These are phyloP conservation scores for Andrena flavipes DNA, from an alignment of 2,888 invertebrate species.

Conservation along the genomic window DNA sequence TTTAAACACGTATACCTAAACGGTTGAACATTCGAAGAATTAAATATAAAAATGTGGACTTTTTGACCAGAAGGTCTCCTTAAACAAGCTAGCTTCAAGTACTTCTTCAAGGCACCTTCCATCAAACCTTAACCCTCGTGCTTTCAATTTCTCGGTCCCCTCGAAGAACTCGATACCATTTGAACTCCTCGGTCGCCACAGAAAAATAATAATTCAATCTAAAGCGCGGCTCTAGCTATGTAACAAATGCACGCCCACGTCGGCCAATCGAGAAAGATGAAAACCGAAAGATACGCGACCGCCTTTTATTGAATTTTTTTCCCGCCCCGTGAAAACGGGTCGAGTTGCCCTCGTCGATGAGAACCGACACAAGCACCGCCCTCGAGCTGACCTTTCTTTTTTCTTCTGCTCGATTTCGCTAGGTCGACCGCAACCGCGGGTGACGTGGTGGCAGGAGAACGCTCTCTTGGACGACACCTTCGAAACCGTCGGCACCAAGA, in stretches of 20 bases:
- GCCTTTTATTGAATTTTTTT: slow-evolving; percentile 3
- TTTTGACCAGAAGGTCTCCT: no score
- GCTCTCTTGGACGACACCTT: slow-evolving; percentile 90
- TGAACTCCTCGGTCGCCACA: no score
- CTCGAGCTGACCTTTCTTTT: slow-evolving; percentile 5
- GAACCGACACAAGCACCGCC: slow-evolving; percentile 1
- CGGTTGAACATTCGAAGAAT: no score
- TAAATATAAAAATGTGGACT: no score
- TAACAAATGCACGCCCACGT: no score
- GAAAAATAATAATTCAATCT: neutral
- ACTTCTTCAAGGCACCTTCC: no score
- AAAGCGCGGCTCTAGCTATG: neutral
- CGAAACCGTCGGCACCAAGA: slow-evolving; percentile 88
- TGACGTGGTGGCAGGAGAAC: slow-evolving; percentile 92
- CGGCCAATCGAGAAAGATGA: neutral
- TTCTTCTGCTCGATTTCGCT: slow-evolving; percentile 61
- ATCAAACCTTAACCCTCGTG: no score
- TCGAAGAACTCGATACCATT: no score
- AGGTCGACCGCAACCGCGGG: slow-evolving; percentile 91
- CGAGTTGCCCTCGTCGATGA: neutral
- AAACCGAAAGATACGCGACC: neutral
- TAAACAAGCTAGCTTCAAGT: no score
- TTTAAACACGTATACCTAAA: no score
- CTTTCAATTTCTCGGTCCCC: no score
- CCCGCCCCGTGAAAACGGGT: neutral